Evolutionary conservation across 2,113 vertebrate species (phyloP).

Genomic region (Plecturocebus donacophilus): DNA sequence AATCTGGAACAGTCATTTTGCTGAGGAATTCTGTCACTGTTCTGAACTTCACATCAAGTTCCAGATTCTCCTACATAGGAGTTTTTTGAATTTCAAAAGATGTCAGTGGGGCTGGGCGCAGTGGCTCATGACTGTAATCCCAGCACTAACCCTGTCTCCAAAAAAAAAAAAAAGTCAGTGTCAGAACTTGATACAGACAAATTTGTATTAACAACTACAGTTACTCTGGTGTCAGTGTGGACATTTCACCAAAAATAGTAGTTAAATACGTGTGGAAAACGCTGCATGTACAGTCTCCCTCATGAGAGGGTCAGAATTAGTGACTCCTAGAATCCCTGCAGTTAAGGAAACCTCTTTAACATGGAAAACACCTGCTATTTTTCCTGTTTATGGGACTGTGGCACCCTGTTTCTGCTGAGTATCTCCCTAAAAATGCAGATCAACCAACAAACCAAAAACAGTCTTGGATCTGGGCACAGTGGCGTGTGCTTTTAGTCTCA

Average conservation of each 20-base stretch:
- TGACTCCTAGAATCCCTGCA: neutral
- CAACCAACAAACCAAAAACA: too few relatives aligned
- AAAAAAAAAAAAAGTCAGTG: neutral
- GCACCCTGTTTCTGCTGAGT: neutral
- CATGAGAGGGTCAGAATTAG: neutral
- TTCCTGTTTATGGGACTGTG: neutral
- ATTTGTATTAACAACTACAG: neutral
- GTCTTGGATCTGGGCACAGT: neutral
- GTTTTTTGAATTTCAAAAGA: slow-evolving; percentile 40
- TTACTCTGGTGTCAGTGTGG: neutral
- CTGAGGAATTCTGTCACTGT: neutral
- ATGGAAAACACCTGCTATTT: neutral
- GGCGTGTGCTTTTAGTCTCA: neutral
- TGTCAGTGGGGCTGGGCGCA: neutral
- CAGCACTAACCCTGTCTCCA: too few relatives aligned
- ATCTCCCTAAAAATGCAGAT: neutral
- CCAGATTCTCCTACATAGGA: neutral
- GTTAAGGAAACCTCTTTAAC: neutral
- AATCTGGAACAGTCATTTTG: neutral
- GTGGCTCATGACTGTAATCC: too few relatives aligned
- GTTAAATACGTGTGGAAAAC: neutral
- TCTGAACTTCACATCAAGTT: neutral
- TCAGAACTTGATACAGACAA: neutral
- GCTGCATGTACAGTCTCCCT: neutral
- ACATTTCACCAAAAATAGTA: neutral